A percentile compares a stretch with the other conserved stretches of the same genome.
Conservation (phyloP, 1,140 invertebrate species). For the Ditylenchus dipsaci region DNA sequence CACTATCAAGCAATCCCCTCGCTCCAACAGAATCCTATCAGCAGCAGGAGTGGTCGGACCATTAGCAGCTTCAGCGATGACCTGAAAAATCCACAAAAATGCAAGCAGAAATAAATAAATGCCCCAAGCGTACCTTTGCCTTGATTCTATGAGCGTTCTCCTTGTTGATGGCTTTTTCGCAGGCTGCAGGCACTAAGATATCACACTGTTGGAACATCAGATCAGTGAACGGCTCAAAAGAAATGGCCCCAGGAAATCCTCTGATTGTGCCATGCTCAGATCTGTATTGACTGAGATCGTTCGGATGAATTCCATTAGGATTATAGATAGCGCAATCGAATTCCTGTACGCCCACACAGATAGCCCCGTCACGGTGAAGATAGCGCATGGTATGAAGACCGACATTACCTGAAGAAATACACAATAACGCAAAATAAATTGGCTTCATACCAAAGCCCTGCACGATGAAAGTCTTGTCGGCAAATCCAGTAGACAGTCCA, state of each 20-base stretch:
- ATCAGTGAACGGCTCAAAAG: slow-evolving; percentile 77
- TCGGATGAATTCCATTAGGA: slow-evolving; percentile 89
- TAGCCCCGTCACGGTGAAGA: slow-evolving; percentile 85
- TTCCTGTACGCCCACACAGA: slow-evolving; percentile 81
- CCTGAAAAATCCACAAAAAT: too few species aligned
- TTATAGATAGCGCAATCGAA: slow-evolving; percentile 87
- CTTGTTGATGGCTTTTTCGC: slow-evolving; percentile 90
- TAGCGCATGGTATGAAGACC: slow-evolving; percentile 94
- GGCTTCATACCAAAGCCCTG: slow-evolving; percentile 66
- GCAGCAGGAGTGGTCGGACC: slow-evolving; percentile 95
- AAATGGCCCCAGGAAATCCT: slow-evolving; percentile 82
- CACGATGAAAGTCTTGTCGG: slow-evolving; percentile 92
- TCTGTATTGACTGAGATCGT: slow-evolving; percentile 66
- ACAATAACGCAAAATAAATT: slow-evolving; percentile 5
- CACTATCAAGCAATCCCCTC: slow-evolving; percentile 84
- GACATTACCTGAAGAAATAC: slow-evolving; percentile 76
- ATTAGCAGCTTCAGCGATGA: slow-evolving; percentile 96
- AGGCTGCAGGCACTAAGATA: slow-evolving; percentile 91
- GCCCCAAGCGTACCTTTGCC: slow-evolving; percentile 69
- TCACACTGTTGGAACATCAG: slow-evolving; percentile 91
- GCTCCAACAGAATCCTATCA: slow-evolving; percentile 86
- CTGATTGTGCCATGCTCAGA: slow-evolving; percentile 76
- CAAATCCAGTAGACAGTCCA: slow-evolving; percentile 79
- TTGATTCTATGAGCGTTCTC: slow-evolving; percentile 85
- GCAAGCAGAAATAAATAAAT: too few species aligned